A percentile compares a stretch with the other conserved stretches of the same genome.
These are phyloP conservation scores for Diploptera punctata DNA, from an alignment of 2,888 invertebrate species.

Conservation along the genomic window DNA sequence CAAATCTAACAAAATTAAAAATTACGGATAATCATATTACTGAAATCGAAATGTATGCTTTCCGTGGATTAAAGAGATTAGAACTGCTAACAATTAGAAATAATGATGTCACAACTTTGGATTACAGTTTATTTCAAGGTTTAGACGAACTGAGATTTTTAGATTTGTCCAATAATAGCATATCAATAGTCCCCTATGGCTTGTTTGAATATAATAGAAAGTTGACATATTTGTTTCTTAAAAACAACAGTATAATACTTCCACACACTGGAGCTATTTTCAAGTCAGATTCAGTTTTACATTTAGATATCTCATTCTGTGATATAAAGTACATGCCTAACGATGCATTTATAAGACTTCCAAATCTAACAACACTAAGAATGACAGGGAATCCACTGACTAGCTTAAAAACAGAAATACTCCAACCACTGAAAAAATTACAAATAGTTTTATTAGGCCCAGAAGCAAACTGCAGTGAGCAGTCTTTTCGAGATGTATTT, in stretches of 20 bases:
- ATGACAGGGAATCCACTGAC: conserved; percentile 3
- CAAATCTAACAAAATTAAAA: conserved; percentile 4
- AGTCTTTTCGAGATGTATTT: neutral
- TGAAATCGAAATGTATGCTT: conserved; percentile 2
- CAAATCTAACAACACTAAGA: conserved; percentile 4
- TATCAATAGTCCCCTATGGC: neutral
- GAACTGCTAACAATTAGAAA: neutral
- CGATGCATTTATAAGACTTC: neutral
- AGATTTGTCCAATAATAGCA: conserved; percentile 6
- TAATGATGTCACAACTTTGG: neutral
- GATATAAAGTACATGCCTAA: neutral
- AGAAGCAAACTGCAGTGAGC: conserved; percentile 1
- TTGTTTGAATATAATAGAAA: conserved; percentile 2
- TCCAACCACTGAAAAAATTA: neutral
- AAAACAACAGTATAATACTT: neutral
- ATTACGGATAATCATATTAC: conserved; percentile 10
- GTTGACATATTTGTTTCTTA: neutral
- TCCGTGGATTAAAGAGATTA: neutral
- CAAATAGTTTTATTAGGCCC: conserved; percentile 4
- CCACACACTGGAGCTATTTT: neutral
- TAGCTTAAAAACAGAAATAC: neutral
- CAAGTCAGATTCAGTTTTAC: neutral
- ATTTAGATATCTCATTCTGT: conserved; percentile 17
- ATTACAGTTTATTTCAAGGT: neutral
- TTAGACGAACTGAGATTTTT: neutral